Conservation (phyloP, 2,797 vertebrate genomes). For the Sebastes taczanowskii region DNA sequence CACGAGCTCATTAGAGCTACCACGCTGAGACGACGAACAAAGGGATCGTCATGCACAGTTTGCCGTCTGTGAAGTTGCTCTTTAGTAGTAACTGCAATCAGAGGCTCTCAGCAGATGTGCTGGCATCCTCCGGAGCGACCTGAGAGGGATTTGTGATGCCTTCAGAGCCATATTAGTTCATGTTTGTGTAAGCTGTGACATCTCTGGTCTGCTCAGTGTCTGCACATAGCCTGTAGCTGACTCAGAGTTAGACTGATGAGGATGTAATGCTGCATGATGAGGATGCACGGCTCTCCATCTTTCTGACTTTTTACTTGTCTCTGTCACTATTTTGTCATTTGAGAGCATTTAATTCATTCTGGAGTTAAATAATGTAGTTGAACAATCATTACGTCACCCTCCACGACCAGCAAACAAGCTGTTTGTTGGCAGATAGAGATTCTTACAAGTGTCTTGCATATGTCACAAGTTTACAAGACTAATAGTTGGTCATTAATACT, state of each 20-base stretch:
- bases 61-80: neutral
- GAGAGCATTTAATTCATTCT: neutral
- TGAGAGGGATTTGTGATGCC: conserved; percentile 30
- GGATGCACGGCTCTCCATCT: neutral
- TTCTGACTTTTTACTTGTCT: neutral
- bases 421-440: neutral
- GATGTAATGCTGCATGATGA: neutral
- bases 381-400: neutral
- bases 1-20: conserved; percentile 52
- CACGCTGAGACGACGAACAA: conserved; percentile 29
- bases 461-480: conserved; percentile 8
- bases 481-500: conserved; percentile 28
- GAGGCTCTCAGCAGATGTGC: conserved; percentile 24
- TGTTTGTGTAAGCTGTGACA: conserved; percentile 76
- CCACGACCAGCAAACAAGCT: neutral
- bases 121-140: conserved; percentile 25
- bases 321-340: neutral
- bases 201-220: conserved; percentile 66
- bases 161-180: conserved; percentile 79
- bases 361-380: neutral
- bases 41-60: neutral
- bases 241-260: conserved; percentile 18
- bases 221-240: conserved; percentile 20
- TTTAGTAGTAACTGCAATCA: neutral
- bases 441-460: conserved; percentile 9